Percentiles rank a stretch among this genome's conserved stretches.
Conservation (phyloP, 2,888 invertebrate species). For the Papilio elwesi region DNA sequence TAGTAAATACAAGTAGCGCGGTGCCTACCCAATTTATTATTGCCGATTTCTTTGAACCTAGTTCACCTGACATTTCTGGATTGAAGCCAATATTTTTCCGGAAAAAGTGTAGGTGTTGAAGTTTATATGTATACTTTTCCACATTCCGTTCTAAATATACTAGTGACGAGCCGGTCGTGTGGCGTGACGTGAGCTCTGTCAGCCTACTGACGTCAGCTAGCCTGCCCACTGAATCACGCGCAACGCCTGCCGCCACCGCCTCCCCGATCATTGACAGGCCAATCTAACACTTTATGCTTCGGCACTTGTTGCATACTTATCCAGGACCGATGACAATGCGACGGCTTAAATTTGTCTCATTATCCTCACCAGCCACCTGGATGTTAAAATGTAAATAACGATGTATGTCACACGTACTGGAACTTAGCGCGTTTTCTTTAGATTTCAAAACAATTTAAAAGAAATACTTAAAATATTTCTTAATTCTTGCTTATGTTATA, state of each 20-base stretch:
- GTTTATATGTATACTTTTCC: constrained; percentile 61
- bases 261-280: constrained; percentile 20
- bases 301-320: background rate
- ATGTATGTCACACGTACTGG: too few relatives aligned
- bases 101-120: constrained; percentile 66
- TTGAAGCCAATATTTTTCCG: constrained; percentile 65
- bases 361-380: too few relatives aligned
- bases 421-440: too few relatives aligned
- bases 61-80: constrained; percentile 61
- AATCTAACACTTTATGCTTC: constrained; percentile 10
- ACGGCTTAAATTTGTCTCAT: too few relatives aligned
- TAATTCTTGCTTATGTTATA: too few relatives aligned
- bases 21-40: constrained; percentile 26
- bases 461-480: too few relatives aligned
- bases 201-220: constrained; percentile 58
- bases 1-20: constrained; percentile 5
- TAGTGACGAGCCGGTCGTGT: constrained; percentile 61
- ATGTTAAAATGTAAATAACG: too few relatives aligned
- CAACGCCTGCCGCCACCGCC: constrained; percentile 42
- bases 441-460: too few relatives aligned
- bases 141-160: constrained; percentile 79
- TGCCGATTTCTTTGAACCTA: constrained; percentile 31
- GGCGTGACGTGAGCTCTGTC: constrained; percentile 64
- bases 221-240: constrained; percentile 70
- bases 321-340: too few relatives aligned